These are phyloP conservation scores for Eristalinus sepulchralis DNA, from an alignment of 2,888 invertebrate genomes.

Conservation along the genomic window DNA sequence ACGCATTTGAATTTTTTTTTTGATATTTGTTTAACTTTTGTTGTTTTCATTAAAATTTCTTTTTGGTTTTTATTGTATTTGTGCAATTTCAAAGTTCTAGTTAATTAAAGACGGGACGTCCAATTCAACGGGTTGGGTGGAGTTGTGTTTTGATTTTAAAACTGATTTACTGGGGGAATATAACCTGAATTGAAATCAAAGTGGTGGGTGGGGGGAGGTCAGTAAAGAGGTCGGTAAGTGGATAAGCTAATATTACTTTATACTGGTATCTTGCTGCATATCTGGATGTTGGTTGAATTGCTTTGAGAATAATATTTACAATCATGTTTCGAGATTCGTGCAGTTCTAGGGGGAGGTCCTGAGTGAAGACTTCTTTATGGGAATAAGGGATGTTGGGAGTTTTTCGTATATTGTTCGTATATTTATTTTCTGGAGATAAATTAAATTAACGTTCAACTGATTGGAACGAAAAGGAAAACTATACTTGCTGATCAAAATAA, in stretches of 20 bases:
- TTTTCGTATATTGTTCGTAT: constrained; percentile 23
- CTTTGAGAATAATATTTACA: constrained; percentile 44
- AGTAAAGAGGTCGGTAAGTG: constrained; percentile 24
- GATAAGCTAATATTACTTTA: constrained; percentile 22
- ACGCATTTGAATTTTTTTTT: constrained; percentile 78
- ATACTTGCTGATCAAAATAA: constrained; percentile 50
- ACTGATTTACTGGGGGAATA: background rate
- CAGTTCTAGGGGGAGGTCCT: constrained; percentile 44
- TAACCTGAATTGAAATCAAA: constrained; percentile 30
- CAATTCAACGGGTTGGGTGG: constrained; percentile 54
- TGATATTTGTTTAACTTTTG: constrained; percentile 31
- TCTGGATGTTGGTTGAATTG: constrained; percentile 17
- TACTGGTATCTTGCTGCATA: constrained; percentile 1
- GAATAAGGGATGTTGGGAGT: constrained; percentile 4
- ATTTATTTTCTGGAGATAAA: constrained; percentile 33
- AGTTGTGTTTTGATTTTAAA: constrained; percentile 34
- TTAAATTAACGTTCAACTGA: constrained; percentile 49
- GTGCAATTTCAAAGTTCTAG: constrained; percentile 50
- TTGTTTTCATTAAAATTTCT: constrained; percentile 32
- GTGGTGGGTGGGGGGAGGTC: background rate
- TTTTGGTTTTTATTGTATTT: constrained; percentile 47
- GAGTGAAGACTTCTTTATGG: constrained; percentile 7
- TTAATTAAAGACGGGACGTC: constrained; percentile 34
- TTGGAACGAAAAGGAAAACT: constrained; percentile 31
- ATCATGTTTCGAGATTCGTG: constrained; percentile 49